A percentile compares a stretch with the other conserved stretches of the same genome.
These are phyloP conservation scores for Intellagama lesueurii DNA, from an alignment of 2,797 vertebrate species.

Conservation along the genomic window DNA sequence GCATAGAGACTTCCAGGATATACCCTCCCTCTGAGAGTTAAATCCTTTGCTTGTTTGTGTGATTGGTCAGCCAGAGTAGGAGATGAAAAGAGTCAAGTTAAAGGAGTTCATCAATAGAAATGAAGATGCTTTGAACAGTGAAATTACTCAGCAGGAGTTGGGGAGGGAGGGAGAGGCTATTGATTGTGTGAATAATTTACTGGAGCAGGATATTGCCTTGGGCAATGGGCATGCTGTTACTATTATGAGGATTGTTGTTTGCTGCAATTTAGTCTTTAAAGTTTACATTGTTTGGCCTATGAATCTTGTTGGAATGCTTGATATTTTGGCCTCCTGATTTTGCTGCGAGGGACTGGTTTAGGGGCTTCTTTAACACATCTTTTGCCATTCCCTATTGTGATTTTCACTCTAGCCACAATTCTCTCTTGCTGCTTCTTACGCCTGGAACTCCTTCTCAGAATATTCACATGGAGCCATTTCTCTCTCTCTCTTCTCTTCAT, in stretches of 20 bases:
- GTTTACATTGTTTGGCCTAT: background rate
- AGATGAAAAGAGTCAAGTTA: slow-evolving; percentile 12
- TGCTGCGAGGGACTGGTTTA: background rate
- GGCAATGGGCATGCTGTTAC: background rate
- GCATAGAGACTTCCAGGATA: background rate
- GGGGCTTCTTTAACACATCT: background rate
- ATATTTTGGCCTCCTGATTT: background rate
- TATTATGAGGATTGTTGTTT: slow-evolving; percentile 15
- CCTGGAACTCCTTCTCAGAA: background rate
- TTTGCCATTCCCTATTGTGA: background rate
- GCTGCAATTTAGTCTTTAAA: slow-evolving; percentile 11
- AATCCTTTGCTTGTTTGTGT: background rate
- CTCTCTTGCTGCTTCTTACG: background rate
- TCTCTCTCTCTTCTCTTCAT: background rate
- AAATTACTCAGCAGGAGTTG: background rate
- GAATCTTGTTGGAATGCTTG: background rate
- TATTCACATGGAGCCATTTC: background rate
- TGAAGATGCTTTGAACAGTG: slow-evolving; percentile 15
- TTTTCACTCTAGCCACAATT: background rate
- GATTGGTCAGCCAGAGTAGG: background rate
- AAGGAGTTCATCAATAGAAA: slow-evolving; percentile 19
- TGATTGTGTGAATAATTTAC: slow-evolving; percentile 36
- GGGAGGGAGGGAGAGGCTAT: background rate
- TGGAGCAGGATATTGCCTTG: slow-evolving; percentile 5
- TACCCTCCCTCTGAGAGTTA: background rate